phyloP scores from a whole-genome alignment of 1,140 invertebrate genomes.

The Neodiprion pinetum region DNA sequence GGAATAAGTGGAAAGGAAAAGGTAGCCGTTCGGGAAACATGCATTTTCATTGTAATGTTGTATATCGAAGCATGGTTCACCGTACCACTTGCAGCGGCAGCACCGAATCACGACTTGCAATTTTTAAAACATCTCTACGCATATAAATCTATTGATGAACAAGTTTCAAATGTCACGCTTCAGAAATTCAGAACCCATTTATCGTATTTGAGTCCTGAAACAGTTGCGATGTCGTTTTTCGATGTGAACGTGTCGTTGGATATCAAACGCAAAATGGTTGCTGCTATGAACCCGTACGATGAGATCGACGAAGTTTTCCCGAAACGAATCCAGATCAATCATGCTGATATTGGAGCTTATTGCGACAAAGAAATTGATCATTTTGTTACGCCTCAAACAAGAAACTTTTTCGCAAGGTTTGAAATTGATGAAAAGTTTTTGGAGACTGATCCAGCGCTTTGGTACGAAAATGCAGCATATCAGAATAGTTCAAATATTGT shows the following conservation, averaged over 20 bases:
- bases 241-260: conserved; percentile 26
- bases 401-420: neutral
- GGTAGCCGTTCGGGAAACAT: conserved; percentile 22
- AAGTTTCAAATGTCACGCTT: conserved; percentile 3
- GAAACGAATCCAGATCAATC: neutral
- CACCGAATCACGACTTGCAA: conserved; percentile 20
- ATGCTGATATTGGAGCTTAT: neutral
- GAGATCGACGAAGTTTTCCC: neutral
- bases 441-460: conserved; percentile 8
- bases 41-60: conserved; percentile 30
- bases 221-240: conserved; percentile 32
- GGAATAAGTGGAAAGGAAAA: conserved; percentile 28
- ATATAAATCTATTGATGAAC: conserved; percentile 11
- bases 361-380: neutral
- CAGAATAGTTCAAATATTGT: neutral
- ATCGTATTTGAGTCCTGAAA: conserved; percentile 33
- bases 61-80: conserved; percentile 32
- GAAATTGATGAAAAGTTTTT: conserved; percentile 3
- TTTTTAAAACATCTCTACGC: conserved; percentile 19
- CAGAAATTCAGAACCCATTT: conserved; percentile 31
- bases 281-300: neutral
- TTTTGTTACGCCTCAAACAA: conserved; percentile 2
- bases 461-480: neutral
- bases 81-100: conserved; percentile 17
- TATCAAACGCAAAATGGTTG: conserved; percentile 23